Percentiles rank a stretch among this genome's conserved stretches.
Evolutionary conservation across 2,888 invertebrate species (phyloP).

Genomic region (Trichogramma dendrolimi): DNA sequence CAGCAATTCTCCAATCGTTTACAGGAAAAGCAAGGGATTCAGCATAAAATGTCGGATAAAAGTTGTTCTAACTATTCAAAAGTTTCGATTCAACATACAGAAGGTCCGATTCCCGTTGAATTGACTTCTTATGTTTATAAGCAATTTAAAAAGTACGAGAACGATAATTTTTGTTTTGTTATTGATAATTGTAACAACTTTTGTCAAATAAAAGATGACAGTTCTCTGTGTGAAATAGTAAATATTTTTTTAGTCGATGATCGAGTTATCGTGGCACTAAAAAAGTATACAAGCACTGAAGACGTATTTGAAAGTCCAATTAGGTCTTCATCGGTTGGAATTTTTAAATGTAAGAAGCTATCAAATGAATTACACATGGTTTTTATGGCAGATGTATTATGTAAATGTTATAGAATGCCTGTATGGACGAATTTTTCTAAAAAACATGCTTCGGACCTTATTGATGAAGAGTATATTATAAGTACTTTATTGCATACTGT

Average conservation of each 20-base stretch:
- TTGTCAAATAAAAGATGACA: background rate
- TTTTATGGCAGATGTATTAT: background rate
- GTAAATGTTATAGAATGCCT: slow-evolving; percentile 1
- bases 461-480: too few relatives aligned
- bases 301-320: background rate
- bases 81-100: background rate
- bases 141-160: slow-evolving; percentile 1
- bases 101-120: background rate
- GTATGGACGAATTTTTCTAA: too few relatives aligned
- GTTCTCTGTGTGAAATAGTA: slow-evolving; percentile 1
- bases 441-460: too few relatives aligned
- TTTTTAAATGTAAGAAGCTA: background rate
- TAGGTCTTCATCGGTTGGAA: background rate
- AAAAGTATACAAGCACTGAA: background rate
- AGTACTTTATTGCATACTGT: too few relatives aligned
- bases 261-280: background rate
- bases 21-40: background rate
- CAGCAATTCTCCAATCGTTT: slow-evolving; percentile 7
- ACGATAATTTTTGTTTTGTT: background rate
- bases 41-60: background rate
- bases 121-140: background rate
- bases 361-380: background rate
- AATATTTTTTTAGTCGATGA: background rate
- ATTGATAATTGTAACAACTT: background rate
- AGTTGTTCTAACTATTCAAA: background rate